phyloP scores from a whole-genome alignment of 2,113 vertebrate species.

The Prinia subflava region DNA sequence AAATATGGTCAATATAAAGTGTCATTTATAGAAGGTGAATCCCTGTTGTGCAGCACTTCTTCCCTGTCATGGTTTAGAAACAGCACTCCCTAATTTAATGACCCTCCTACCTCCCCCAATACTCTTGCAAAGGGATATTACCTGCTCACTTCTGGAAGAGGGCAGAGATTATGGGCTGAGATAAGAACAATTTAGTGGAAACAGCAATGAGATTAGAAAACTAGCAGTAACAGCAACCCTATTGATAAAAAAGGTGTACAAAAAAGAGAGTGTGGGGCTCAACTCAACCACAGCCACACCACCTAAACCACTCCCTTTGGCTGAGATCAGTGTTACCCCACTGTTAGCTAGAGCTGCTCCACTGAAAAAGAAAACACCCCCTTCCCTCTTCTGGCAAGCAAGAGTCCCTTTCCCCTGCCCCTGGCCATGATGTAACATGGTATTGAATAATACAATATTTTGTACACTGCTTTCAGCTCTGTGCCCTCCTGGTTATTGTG shows the following conservation, averaged over 20 bases:
- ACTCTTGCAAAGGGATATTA: neutral
- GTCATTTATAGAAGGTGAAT: neutral
- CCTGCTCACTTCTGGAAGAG: neutral
- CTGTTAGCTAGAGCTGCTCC: accelerated
- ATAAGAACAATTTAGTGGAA: neutral
- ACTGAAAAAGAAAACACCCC: neutral
- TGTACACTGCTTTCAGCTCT: neutral
- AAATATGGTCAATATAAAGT: neutral
- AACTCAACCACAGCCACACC: neutral
- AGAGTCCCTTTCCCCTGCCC: neutral
- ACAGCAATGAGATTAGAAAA: neutral
- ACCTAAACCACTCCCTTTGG: neutral
- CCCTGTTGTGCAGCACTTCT: neutral
- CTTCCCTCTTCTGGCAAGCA: accelerated
- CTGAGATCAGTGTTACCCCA: neutral
- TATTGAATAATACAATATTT: neutral
- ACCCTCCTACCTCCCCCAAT: neutral
- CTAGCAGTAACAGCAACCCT: accelerated
- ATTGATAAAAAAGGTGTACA: neutral
- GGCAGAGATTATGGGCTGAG: neutral
- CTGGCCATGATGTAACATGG: neutral
- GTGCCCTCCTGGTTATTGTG: too few relatives aligned
- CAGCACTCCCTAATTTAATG: neutral
- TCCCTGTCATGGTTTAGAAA: neutral
- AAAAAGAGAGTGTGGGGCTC: neutral